Evolutionary conservation across 2,888 invertebrate genomes (phyloP).

Genomic region (Drosophila phalerata): DNA sequence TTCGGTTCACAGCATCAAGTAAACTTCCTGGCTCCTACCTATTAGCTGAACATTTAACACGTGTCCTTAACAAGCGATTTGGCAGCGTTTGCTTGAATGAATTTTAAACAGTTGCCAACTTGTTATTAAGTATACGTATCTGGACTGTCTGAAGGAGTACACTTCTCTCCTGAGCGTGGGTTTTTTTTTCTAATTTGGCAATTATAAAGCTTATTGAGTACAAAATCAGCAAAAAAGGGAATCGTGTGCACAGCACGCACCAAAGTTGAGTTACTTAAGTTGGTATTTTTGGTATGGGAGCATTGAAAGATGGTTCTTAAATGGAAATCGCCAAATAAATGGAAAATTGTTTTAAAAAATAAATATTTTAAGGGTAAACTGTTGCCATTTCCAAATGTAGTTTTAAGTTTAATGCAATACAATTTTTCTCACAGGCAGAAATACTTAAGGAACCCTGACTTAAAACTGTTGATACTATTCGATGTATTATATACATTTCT

Average conservation of each 20-base stretch:
- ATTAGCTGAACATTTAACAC: conserved; percentile 57
- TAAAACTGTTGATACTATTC: conserved; percentile 22
- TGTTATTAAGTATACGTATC: conserved; percentile 27
- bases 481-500: conserved; percentile 12
- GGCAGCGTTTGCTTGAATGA: conserved; percentile 50
- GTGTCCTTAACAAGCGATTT: conserved; percentile 45
- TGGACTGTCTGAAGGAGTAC: conserved; percentile 26
- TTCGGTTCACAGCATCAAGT: conserved; percentile 12
- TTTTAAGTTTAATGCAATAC: not conserved
- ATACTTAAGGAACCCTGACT: conserved; percentile 52
- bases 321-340: not conserved
- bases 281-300: conserved; percentile 1
- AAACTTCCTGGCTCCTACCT: conserved; percentile 26
- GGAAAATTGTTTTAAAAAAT: not conserved
- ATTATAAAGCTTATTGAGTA: conserved; percentile 46
- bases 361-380: conserved; percentile 34
- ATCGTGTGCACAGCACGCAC: conserved; percentile 19
- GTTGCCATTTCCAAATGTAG: conserved; percentile 14
- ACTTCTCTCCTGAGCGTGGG: conserved; percentile 8
- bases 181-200: conserved; percentile 55
- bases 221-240: conserved; percentile 1
- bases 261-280: conserved; percentile 26
- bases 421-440: not conserved
- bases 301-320: not conserved
- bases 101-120: conserved; percentile 54